Conservation (phyloP, 2,888 invertebrate genomes). For the Halictus quadricinctus region DNA sequence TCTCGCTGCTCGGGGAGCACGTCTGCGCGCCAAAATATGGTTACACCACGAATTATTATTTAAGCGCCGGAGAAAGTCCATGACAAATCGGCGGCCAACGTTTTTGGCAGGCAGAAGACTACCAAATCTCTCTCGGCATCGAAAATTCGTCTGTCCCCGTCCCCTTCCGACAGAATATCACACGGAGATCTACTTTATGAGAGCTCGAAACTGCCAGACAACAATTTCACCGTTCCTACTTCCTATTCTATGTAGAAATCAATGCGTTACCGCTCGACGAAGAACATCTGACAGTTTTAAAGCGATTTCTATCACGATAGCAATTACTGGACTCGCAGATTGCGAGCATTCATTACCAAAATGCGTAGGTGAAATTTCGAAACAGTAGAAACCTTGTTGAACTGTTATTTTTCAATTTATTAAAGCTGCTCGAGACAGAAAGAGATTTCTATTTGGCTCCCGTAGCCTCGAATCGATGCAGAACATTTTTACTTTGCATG, state of each 20-base stretch:
- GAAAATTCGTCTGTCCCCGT: background rate
- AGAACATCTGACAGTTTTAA: background rate
- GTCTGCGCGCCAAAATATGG: slow-evolving; percentile 34
- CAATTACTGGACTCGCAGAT: too few relatives aligned
- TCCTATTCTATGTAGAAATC: background rate
- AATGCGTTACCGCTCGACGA: background rate
- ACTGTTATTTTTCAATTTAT: background rate
- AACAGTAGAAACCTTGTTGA: background rate
- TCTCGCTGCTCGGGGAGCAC: slow-evolving; percentile 25
- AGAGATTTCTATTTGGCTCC: background rate
- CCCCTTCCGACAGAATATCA: background rate
- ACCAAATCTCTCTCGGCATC: background rate
- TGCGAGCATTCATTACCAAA: background rate
- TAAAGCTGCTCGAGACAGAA: background rate
- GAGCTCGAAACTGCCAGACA: background rate
- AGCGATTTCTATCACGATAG: too few relatives aligned
- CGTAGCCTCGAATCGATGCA: background rate
- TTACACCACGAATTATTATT: slow-evolving; percentile 52
- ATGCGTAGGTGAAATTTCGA: background rate
- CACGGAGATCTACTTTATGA: slow-evolving; percentile 25
- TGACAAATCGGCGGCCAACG: slow-evolving; percentile 25
- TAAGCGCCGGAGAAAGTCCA: slow-evolving; percentile 54
- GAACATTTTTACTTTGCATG: background rate
- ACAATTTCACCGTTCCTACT: background rate
- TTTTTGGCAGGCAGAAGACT: slow-evolving; percentile 26